A percentile compares a stretch with the other conserved stretches of the same genome.
These are phyloP conservation scores for Monopis laevigella DNA, from an alignment of 2,888 invertebrate species.

Conservation along the genomic window DNA sequence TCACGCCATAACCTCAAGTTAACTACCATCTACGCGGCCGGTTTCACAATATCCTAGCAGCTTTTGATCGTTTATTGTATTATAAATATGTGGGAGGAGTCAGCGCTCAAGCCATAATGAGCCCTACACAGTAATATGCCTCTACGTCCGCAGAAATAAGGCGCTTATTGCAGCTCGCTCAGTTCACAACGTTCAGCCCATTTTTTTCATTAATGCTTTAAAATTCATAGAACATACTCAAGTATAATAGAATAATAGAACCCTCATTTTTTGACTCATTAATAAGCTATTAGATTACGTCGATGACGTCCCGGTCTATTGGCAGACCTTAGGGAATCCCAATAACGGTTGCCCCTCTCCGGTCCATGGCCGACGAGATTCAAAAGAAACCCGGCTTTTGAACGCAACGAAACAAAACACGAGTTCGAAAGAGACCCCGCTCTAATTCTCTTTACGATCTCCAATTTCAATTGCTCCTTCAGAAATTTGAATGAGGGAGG, in stretches of 20 bases:
- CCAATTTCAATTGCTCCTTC: slow-evolving; percentile 68
- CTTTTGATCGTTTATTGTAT: slow-evolving; percentile 59
- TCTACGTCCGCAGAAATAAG: slow-evolving; percentile 43
- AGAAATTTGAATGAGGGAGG: slow-evolving; percentile 67
- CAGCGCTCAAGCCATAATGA: slow-evolving; percentile 36
- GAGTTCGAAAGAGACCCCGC: slow-evolving; percentile 58
- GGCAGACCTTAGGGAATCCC: slow-evolving; percentile 63
- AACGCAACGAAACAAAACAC: slow-evolving; percentile 59
- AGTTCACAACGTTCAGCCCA: slow-evolving; percentile 25
- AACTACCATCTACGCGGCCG: slow-evolving; percentile 51
- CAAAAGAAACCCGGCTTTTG: slow-evolving; percentile 61
- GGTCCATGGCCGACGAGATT: slow-evolving; percentile 62
- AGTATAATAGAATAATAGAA: too few species aligned
- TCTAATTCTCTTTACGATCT: slow-evolving; percentile 68
- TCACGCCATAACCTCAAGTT: slow-evolving; percentile 55
- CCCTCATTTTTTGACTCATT: slow-evolving; percentile 37
- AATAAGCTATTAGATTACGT: slow-evolving; percentile 67
- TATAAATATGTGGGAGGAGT: slow-evolving; percentile 64
- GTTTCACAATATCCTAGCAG: too few species aligned
- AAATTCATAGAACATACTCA: not conserved
- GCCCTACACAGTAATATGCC: too few species aligned
- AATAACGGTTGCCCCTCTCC: slow-evolving; percentile 62
- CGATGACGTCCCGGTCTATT: slow-evolving; percentile 55
- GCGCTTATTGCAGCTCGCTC: slow-evolving; percentile 41
- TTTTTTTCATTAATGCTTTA: not conserved